Evolutionary conservation across 2,888 invertebrate species (phyloP), one percentile per base, ranked within the genome.

Genomic region (Tenthredo mesomela): DNA sequence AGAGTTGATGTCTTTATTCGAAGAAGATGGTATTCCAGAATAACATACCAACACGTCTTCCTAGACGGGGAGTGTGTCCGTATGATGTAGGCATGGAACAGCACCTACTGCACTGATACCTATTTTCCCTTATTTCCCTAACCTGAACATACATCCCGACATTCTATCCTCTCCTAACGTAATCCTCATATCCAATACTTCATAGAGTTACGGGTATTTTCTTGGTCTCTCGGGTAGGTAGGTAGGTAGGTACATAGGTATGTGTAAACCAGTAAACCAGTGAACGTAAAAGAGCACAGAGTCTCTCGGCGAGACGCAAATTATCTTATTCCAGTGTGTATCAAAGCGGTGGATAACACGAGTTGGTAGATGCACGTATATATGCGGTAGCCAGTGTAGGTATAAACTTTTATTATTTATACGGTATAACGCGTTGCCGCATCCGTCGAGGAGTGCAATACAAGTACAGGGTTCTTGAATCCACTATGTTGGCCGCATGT

Each of bases 331-430:
- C 33, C 50, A 73, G 43, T 77, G 77, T 77, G 47, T 54, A 77
- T 77, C 50, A 25, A 54, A 77, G 33, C 77, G 47, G 12, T 54
- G 77, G 77, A 77, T 77, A 77, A 77, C 77, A 33, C 77, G 50
- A 54, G 21, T 10, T 33, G 77, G 77, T 77, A 25, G 12, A 73
- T n/a, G 21, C 12, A 29, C 29, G 33, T 15, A 77, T 3, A 47
- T 47, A 47, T 18, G 29, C 15, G 10, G 77, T 25, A 73, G 73
- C 33, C 67, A 21, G 65, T 18, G 58, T 43, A 43, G 33, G 78
- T 78, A 67, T 67, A 47, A 82, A 82, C 12, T 70, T 67, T 43
- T 54, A 65, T 82, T 82, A 82, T 82, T 82, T 80, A 80, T 80
- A 80, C 80, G n/a, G 43, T 43, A 43, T 73, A 73, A 73, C 73